Conservation (phyloP, 2,113 vertebrate species). For the Oceanodroma tethys region DNA sequence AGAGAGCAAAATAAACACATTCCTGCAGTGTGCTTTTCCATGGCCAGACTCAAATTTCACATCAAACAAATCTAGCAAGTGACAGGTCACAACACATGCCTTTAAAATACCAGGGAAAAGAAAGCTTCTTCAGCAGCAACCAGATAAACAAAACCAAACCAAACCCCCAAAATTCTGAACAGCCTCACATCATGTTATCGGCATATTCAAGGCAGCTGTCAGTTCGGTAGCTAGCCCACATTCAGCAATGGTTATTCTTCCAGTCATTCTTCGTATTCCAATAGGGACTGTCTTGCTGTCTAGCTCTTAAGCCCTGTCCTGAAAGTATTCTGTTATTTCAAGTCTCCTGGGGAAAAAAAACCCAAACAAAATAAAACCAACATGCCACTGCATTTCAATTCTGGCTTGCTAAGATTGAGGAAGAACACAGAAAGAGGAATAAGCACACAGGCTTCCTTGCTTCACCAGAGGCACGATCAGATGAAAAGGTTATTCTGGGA, state of each 20-base stretch:
- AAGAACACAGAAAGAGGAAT: not conserved
- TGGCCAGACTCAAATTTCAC: not conserved
- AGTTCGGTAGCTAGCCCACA: not conserved
- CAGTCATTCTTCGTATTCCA: not conserved
- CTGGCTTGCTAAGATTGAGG: not conserved
- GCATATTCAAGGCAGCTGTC: not conserved
- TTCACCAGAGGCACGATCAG: not conserved
- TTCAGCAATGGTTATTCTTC: not conserved
- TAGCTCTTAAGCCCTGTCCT: not conserved
- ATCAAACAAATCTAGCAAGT: not conserved
- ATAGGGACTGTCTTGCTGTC: not conserved
- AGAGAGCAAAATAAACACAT: conserved; percentile 27
- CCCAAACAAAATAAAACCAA: not conserved
- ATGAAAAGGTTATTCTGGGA: not conserved
- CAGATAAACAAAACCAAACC: not conserved
- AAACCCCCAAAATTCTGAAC: not conserved
- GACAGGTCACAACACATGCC: not conserved
- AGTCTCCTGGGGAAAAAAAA: not conserved
- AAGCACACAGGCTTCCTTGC: not conserved
- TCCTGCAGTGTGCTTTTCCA: not conserved
- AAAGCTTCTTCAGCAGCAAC: conserved; percentile 32
- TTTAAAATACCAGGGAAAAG: not conserved
- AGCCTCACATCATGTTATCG: not conserved
- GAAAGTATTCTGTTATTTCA: not conserved
- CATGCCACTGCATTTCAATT: not conserved